Percentiles rank a stretch among this genome's conserved stretches.
Conservation (phyloP, 2,113 vertebrate species). For the Lutjanus erythropterus region DNA sequence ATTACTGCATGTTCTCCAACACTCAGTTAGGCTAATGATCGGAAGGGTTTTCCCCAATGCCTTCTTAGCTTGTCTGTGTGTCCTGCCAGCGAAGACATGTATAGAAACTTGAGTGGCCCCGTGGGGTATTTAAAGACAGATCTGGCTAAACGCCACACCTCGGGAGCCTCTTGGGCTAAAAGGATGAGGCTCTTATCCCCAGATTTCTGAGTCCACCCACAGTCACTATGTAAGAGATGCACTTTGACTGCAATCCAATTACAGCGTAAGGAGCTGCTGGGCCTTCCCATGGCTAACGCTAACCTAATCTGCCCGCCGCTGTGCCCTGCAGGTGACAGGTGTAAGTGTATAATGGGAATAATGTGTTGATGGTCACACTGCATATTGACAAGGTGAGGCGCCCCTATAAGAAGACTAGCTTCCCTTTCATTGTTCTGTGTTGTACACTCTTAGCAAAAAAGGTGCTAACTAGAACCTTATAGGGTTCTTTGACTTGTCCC, state of each 20-base stretch:
- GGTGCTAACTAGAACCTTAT: no score
- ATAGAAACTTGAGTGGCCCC: slow-evolving; percentile 30
- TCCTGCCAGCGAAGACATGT: slow-evolving; percentile 24
- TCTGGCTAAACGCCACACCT: slow-evolving; percentile 58
- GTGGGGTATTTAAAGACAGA: slow-evolving; percentile 65
- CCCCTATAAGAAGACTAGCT: background rate
- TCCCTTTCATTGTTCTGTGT: background rate
- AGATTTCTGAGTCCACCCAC: slow-evolving; percentile 57
- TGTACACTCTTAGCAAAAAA: no score
- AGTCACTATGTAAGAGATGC: slow-evolving; percentile 30
- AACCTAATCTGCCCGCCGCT: background rate
- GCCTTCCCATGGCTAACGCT: slow-evolving; percentile 14
- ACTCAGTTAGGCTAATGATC: slow-evolving; percentile 20
- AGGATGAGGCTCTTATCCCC: slow-evolving; percentile 72
- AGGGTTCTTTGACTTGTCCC: no score
- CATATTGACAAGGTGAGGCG: background rate
- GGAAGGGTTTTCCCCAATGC: slow-evolving; percentile 32
- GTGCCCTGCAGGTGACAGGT: slow-evolving; percentile 39
- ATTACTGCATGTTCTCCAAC: slow-evolving; percentile 21
- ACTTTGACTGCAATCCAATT: slow-evolving; percentile 71
- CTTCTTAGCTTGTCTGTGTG: slow-evolving; percentile 22
- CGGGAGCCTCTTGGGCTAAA: slow-evolving; percentile 60
- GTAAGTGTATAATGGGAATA: slow-evolving; percentile 36
- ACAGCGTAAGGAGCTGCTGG: slow-evolving; percentile 45
- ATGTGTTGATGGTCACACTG: slow-evolving; percentile 13